phyloP scores from a whole-genome alignment of 2,888 invertebrate genomes.

The Melikaiella ostensackeni region DNA sequence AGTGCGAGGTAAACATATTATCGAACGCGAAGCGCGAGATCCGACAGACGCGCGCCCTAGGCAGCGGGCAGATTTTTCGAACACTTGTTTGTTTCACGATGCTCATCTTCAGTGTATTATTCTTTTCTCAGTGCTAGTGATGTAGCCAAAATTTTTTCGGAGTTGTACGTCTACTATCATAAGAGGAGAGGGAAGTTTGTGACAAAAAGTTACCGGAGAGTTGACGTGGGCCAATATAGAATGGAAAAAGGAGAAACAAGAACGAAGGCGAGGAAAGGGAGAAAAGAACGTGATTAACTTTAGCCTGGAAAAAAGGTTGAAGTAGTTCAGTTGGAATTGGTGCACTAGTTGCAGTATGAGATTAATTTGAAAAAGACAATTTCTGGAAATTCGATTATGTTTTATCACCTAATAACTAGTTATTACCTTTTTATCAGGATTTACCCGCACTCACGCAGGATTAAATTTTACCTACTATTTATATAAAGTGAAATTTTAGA shows the following conservation, averaged over 20 bases:
- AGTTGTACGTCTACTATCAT: background rate
- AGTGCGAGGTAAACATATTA: too few relatives aligned
- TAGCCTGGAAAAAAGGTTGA: background rate
- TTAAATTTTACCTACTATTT: background rate
- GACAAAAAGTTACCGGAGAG: slow-evolving; percentile 32
- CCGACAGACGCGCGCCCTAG: too few relatives aligned
- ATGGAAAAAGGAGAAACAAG: slow-evolving; percentile 6
- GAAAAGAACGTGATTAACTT: slow-evolving; percentile 30
- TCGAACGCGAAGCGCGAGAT: too few relatives aligned
- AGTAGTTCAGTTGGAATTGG: slow-evolving; percentile 1
- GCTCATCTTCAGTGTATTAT: background rate
- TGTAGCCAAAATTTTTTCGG: slow-evolving; percentile 8
- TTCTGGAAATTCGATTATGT: slow-evolving; percentile 21
- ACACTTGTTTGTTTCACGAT: background rate
- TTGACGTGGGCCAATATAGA: slow-evolving; percentile 27
- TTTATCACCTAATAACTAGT: slow-evolving; percentile 1
- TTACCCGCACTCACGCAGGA: background rate
- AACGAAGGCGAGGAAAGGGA: slow-evolving; percentile 14
- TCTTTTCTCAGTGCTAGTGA: background rate
- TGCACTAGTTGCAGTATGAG: background rate
- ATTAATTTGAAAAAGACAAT: slow-evolving; percentile 4
- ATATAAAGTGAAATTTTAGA: background rate
- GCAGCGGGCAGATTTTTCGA: too few relatives aligned
- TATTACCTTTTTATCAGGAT: slow-evolving; percentile 1
- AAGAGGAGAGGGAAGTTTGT: background rate